phyloP scores from a whole-genome alignment of 2,888 invertebrate species.

The Zygothrica quintamaculata region DNA sequence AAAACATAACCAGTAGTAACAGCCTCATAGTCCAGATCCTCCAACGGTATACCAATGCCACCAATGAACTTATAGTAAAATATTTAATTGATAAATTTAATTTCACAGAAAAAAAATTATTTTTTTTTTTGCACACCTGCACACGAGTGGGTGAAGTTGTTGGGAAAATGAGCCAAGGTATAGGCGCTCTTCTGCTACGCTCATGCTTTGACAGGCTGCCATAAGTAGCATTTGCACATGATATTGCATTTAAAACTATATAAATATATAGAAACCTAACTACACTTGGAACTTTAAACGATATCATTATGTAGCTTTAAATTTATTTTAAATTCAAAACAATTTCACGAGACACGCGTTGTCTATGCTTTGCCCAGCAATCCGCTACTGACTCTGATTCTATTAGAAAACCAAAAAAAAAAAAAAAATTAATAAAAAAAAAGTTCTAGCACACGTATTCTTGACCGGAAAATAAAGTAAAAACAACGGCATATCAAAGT shows the following conservation, averaged over 20 bases:
- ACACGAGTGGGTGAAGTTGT: slow-evolving; percentile 82
- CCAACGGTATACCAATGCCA: slow-evolving; percentile 83
- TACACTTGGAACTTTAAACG: slow-evolving; percentile 15
- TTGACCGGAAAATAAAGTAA: slow-evolving; percentile 14
- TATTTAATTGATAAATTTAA: not conserved
- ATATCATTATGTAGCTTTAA: slow-evolving; percentile 35
- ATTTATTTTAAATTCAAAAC: slow-evolving; percentile 1
- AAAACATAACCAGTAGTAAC: slow-evolving; percentile 83
- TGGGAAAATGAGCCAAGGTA: slow-evolving; percentile 79
- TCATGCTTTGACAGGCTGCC: slow-evolving; percentile 62
- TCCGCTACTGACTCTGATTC: slow-evolving; percentile 55
- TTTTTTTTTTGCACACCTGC: slow-evolving; percentile 65
- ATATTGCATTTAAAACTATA: slow-evolving; percentile 7
- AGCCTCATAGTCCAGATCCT: slow-evolving; percentile 78
- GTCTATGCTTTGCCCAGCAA: slow-evolving; percentile 44
- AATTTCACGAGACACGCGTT: slow-evolving; percentile 39
- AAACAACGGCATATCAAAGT: slow-evolving; percentile 9
- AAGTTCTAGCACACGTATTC: slow-evolving; percentile 45
- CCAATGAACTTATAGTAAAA: slow-evolving; percentile 73
- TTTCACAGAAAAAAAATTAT: not conserved
- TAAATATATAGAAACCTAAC: slow-evolving; percentile 30
- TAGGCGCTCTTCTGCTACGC: slow-evolving; percentile 61
- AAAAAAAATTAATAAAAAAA: slow-evolving; percentile 7
- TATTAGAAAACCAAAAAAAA: slow-evolving; percentile 13
- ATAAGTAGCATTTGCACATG: slow-evolving; percentile 7